Evolutionary conservation across 1,140 invertebrate species (phyloP).

Genomic region (Notospermus geniculatus): DNA sequence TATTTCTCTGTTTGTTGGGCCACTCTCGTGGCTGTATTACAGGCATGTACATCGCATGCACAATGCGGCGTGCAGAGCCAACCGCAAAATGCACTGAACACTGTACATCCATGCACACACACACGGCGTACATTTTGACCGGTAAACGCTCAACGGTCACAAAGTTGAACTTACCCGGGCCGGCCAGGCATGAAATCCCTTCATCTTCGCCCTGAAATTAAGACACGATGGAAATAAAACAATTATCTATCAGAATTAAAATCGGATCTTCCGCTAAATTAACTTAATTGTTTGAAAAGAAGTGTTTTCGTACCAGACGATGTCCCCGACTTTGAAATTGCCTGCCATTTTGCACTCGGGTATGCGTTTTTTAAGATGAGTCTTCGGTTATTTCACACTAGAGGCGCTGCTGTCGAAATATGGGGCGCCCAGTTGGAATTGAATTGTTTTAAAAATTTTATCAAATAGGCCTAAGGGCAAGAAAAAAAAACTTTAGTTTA

Average conservation of each 20-base stretch:
- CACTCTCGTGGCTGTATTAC: too few relatives aligned
- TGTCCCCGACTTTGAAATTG: slow-evolving; percentile 69
- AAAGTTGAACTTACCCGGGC: slow-evolving; percentile 71
- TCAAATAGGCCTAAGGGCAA: too few relatives aligned
- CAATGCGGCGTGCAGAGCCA: neutral
- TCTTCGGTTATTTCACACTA: too few relatives aligned
- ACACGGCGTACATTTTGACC: neutral
- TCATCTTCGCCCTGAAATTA: slow-evolving; percentile 91
- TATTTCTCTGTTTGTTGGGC: too few relatives aligned
- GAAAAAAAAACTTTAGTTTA: too few relatives aligned
- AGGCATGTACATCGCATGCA: neutral
- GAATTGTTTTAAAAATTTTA: too few relatives aligned
- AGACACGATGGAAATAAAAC: slow-evolving; percentile 21
- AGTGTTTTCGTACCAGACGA: slow-evolving; percentile 68
- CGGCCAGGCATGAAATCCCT: slow-evolving; percentile 90
- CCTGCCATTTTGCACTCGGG: slow-evolving; percentile 59
- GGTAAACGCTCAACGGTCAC: neutral
- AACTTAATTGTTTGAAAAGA: slow-evolving; percentile 16
- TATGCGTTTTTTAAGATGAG: too few relatives aligned
- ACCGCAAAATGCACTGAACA: neutral
- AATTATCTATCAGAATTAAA: slow-evolving; percentile 24
- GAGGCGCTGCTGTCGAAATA: too few relatives aligned
- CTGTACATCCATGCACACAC: neutral
- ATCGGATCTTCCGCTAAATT: slow-evolving; percentile 21
- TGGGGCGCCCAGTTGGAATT: too few relatives aligned